phyloP scores from a whole-genome alignment of 37 sponge, comb jelly and placozoan genomes.

The Spongilla lacustris region DNA sequence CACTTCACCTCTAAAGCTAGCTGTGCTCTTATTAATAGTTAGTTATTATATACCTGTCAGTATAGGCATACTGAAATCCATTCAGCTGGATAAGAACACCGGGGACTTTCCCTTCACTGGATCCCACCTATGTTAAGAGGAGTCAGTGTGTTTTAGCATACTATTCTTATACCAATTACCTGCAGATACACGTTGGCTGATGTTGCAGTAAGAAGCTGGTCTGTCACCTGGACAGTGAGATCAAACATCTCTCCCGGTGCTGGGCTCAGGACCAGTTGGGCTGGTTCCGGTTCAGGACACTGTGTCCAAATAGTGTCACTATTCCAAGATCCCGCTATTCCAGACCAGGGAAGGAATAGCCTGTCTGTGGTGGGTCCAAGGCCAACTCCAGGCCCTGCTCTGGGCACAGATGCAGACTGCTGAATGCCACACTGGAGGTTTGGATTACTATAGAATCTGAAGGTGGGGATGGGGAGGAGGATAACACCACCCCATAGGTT shows the following conservation, averaged over 20 bases:
- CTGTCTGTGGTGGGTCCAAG: conserved; percentile 65
- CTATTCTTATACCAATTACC: conserved; percentile 13
- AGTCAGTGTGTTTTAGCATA: neutral
- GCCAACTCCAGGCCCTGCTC: conserved; percentile 22
- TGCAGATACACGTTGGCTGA: conserved; percentile 41
- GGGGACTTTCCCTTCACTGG: neutral
- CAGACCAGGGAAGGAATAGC: conserved; percentile 71
- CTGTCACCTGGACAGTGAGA: conserved; percentile 70
- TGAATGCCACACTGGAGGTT: conserved; percentile 58
- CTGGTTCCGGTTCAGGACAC: conserved; percentile 47
- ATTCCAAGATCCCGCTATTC: conserved; percentile 46
- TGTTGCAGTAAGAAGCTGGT: conserved; percentile 61
- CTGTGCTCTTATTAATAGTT: too few species aligned
- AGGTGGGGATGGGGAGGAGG: neutral
- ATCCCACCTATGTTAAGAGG: neutral
- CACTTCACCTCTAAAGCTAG: too few species aligned
- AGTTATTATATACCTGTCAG: conserved; percentile 42
- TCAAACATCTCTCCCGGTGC: conserved; percentile 87
- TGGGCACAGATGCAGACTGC: neutral
- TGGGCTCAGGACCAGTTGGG: conserved; percentile 59
- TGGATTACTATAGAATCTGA: conserved; percentile 59
- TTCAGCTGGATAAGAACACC: conserved; percentile 67
- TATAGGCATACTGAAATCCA: conserved; percentile 65
- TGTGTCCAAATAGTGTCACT: neutral
- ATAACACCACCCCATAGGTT: neutral